Evolutionary conservation across 2,888 invertebrate genomes (phyloP), one percentile per base, ranked within the genome.

Genomic region (Drosophila melanocephala): DNA sequence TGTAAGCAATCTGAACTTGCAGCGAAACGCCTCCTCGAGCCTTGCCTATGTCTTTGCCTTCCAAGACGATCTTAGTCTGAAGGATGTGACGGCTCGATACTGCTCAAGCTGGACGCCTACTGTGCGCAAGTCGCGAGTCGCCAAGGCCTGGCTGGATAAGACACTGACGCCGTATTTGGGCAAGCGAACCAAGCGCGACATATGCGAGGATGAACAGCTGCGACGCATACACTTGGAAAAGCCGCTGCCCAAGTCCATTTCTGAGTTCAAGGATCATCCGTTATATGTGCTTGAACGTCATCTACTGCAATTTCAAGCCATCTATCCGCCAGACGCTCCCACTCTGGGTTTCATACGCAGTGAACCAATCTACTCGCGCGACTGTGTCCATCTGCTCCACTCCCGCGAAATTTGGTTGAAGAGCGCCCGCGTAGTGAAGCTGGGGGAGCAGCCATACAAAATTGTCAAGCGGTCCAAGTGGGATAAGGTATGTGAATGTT

Each of bases 351-450:
- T 96, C 92, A 95, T 98, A 19, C 95, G 97, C 58, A 95, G 96
- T 0, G 98, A 99, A 93, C 95, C 98, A 0, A 96, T 99, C 26
- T 99, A 97, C 94, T 96, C 98, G 0, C 95, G 99, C 14, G 96
- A 97, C 79, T 97, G 97, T 93, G 97, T 99, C 0, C 96, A 97
- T 91, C 95, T 95, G 0, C 95, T 99, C 44, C 97, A 97, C 86
- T 98, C 99, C 0, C 94, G 98, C 55, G 98, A 99, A 85, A 97
- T 97, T 58, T 99, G 99, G 99, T 93, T 98, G 26, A 98, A 97
- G 91, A 96, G 97, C 90, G 99, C 98, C 0, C 96, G 97, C 87
- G 96, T 97, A 16, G 98, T 99, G 0, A 96, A 96, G 92, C 94
- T 96, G 0, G 97, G 96, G 0, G 98, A 99, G 93, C 94, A 96